Evolutionary conservation across 2,113 vertebrate genomes (phyloP), one percentile per base, ranked within the genome.

Genomic region (Zapornia atra): DNA sequence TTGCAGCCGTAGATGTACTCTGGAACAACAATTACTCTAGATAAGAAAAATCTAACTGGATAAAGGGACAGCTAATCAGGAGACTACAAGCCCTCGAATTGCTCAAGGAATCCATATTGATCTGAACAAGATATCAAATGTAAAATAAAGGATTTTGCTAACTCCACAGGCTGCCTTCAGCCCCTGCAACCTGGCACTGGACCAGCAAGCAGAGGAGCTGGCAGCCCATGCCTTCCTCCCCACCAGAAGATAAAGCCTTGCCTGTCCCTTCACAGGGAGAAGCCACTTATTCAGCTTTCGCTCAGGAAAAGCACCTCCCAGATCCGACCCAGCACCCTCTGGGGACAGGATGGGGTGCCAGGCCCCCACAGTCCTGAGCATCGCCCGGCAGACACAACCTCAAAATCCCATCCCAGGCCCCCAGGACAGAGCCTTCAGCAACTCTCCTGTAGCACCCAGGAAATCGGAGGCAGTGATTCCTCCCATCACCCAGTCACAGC

Each of bases 21-120:
- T 66, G 92, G 44, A 93, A 90, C 89, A 96, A 93, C 95, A 66
- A 78, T 89, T 90, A 90, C 88, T 66, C 93, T 7, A 66, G 70
- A 84, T 83, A 78, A 97, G 91, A 87, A 86, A 88, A 94, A 89
- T 69, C 92, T 86, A 90, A 70, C 84, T 86, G 83, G 95, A 95
- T 91, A 84, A 97, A 96, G 86, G 86, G 88, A 95, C 60, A 64
- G 84, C 94, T 96, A 69, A 96, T 96, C 90, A 88, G 86, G 48
- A 88, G 82, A 70, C 93, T 83, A 69, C 88, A 66, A 72, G 88
- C 42, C 88, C 80, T 87, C 38, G 40, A 84, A 88, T 78, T 83
- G 78, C 91, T 90, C 69, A 33, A 79, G 92, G 87, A 96, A 95
- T 89, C 90, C 82, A 33, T 88, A 90, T 80, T 64, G 96, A 96